Conservation (phyloP, 2,113 vertebrate species). For the Oncorhynchus tshawytscha region DNA sequence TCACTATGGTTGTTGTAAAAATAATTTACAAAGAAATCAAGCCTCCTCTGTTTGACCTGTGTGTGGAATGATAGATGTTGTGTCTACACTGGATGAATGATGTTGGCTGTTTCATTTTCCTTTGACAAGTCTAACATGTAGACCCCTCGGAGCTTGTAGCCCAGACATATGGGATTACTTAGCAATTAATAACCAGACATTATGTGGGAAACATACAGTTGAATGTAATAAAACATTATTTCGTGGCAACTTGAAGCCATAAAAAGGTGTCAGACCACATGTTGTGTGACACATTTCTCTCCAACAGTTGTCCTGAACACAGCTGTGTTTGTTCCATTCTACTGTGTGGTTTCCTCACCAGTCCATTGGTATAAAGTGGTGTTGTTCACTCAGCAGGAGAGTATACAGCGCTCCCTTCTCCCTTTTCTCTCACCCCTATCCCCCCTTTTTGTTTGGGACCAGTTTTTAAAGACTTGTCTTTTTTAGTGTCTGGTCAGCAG, state of each 20-base stretch:
- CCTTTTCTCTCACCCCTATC: neutral
- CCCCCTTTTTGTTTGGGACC: constrained; percentile 43
- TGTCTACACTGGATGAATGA: constrained; percentile 6
- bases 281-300: no score
- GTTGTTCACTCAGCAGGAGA: neutral
- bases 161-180: constrained; percentile 5
- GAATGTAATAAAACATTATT: no score
- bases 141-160: constrained; percentile 25
- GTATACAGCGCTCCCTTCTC: neutral
- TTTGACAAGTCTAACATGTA: constrained; percentile 22
- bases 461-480: constrained; percentile 73
- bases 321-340: no score
- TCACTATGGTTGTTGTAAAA: no score
- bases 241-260: no score
- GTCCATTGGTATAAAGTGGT: neutral
- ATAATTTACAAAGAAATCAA: constrained; percentile 13
- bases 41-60: constrained; percentile 30
- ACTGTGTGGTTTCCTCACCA: neutral
- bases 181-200: no score
- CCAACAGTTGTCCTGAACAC: no score
- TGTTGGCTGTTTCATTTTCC: no score
- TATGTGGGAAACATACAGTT: no score
- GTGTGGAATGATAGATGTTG: constrained; percentile 44
- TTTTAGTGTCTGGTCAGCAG: constrained; percentile 68
- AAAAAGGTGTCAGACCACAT: no score